phyloP scores from a whole-genome alignment of 2,797 vertebrate species.

The Simalia tracyae region DNA sequence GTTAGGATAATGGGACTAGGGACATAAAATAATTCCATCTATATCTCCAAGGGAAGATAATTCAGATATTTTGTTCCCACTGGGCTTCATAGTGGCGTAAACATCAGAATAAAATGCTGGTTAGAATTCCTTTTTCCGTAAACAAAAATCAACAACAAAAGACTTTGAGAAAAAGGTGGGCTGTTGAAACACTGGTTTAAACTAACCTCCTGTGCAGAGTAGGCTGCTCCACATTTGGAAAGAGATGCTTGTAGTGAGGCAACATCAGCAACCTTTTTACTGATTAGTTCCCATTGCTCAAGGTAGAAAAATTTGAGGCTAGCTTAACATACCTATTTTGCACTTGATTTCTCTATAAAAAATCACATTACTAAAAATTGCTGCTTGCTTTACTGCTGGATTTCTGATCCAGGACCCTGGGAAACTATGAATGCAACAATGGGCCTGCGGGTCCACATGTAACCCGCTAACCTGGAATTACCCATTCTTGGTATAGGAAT shows the following conservation, averaged over 20 bases:
- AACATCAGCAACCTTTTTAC: too few species aligned
- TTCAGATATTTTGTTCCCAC: not conserved
- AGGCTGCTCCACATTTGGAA: too few species aligned
- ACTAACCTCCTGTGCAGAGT: too few species aligned
- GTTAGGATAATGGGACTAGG: not conserved
- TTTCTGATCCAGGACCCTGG: not conserved
- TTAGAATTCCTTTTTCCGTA: not conserved
- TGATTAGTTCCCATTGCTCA: not conserved
- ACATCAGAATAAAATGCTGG: not conserved
- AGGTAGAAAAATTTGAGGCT: not conserved
- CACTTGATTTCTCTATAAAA: not conserved
- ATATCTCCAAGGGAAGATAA: not conserved
- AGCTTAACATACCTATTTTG: not conserved
- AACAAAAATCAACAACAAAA: not conserved
- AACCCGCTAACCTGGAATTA: not conserved
- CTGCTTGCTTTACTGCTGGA: not conserved
- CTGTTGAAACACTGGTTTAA: too few species aligned
- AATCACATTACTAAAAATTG: not conserved
- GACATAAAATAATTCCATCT: not conserved
- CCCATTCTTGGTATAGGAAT: not conserved
- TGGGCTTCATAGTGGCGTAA: not conserved
- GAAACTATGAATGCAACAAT: not conserved
- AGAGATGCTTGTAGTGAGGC: too few species aligned
- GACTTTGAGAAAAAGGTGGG: not conserved
- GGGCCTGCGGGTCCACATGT: not conserved